Percentiles rank a stretch among this genome's conserved stretches.
phyloP scores from a whole-genome alignment of 2,888 invertebrate genomes.

The Pammene aurita region DNA sequence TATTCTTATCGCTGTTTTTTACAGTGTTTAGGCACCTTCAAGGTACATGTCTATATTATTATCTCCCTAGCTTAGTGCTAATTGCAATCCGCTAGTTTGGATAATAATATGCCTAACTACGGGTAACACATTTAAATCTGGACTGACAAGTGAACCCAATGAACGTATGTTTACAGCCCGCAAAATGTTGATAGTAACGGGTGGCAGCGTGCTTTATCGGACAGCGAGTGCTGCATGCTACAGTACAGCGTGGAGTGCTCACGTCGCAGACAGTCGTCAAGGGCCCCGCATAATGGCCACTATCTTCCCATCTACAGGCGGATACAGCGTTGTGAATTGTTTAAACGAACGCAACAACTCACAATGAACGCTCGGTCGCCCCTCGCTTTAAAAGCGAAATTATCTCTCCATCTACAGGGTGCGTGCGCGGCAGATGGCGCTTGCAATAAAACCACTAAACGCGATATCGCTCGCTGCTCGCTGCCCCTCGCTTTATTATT shows the following conservation, averaged over 20 bases:
- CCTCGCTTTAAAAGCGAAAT: conserved; percentile 74
- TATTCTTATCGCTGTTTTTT: conserved; percentile 13
- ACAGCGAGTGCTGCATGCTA: conserved; percentile 52
- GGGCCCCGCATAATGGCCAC: conserved; percentile 65
- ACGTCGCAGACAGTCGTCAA: conserved; percentile 64
- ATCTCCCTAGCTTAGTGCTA: too few species aligned
- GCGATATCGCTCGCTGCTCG: conserved; percentile 74
- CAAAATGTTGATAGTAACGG: neutral
- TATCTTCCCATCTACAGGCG: conserved; percentile 70
- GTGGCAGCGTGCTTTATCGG: conserved; percentile 62
- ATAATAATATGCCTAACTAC: too few species aligned
- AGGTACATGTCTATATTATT: neutral
- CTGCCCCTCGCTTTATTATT: conserved; percentile 81
- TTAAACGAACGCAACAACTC: conserved; percentile 76
- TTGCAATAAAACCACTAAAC: conserved; percentile 84
- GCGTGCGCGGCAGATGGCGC: conserved; percentile 79
- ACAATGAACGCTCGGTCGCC: conserved; percentile 69
- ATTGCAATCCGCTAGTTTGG: too few species aligned
- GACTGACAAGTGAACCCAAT: too few species aligned
- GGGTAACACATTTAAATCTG: too few species aligned
- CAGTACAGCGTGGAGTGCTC: conserved; percentile 54
- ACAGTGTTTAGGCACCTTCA: neutral
- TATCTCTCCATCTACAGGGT: conserved; percentile 78
- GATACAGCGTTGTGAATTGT: conserved; percentile 72
- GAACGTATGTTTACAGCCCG: too few species aligned